Evolutionary conservation across 1,140 invertebrate genomes (phyloP), one percentile per base, ranked within the genome.

Genomic region (Cyclina sinensis): DNA sequence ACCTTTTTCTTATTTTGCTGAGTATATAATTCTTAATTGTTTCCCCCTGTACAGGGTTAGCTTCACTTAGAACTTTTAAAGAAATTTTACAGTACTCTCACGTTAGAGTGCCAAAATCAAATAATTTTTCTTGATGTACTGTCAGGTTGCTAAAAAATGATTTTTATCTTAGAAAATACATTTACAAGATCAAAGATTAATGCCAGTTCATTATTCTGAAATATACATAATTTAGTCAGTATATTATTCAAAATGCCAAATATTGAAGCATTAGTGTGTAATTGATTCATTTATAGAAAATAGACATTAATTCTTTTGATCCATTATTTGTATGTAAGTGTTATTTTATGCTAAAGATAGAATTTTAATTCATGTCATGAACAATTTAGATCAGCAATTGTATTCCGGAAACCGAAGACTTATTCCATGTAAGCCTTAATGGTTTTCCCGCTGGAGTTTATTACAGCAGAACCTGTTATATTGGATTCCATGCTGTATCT

Each of bases 261-360:
- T 43, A 43, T 14, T 70, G 32, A 70, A 70, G 37, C 35, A 37
- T 65, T 35, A 5, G 27, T 18, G 27, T 30, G 21, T 70, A 30
- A 70, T 70, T 18, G 32, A 37, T 70, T 37, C 65, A 70, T 70
- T n/a, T 35, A 39, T 3, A n/a, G 43, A 35, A 87, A 54, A 80
- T 46, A 70, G 76, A 57, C 30, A 51, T 83, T 78, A 88, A 79
- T 85, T 68, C 81, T 78, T 82, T 79, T 86, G 85, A 85, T 70
- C 30, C 48, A 51, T 87, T 81, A 81, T 86, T 80, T 21, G 82
- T 70, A 70, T 62, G 68, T 88, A 88, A 88, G 86, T 88, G 86
- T 88, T 80, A 88, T 88, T 88, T 80, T 88, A 88, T 88, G 86
- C 86, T 80, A 88, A 88, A 80, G 76, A 88, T 88, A 81, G 76